These are phyloP conservation scores for Atethmia centrago DNA, from an alignment of 2,888 invertebrate species.

Conservation along the genomic window DNA sequence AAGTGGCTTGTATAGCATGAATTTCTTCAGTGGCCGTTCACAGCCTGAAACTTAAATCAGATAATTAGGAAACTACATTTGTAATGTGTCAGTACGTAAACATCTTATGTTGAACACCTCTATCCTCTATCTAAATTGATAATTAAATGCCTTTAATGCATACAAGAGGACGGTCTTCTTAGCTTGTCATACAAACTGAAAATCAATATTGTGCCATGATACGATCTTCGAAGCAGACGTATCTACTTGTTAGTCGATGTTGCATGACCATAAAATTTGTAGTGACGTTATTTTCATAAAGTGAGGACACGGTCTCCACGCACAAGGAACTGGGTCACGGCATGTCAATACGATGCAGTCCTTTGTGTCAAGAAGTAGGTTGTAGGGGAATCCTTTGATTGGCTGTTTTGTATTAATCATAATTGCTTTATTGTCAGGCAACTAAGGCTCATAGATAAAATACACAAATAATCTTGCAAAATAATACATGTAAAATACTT, in stretches of 20 bases:
- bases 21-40: not conserved
- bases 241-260: slow-evolving; percentile 44
- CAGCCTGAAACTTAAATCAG: not conserved
- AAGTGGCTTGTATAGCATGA: too few relatives aligned
- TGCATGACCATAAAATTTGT: slow-evolving; percentile 55
- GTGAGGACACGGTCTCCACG: slow-evolving; percentile 35
- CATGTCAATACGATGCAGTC: slow-evolving; percentile 38
- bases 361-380: slow-evolving; percentile 35
- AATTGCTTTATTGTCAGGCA: too few relatives aligned
- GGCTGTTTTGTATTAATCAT: not conserved
- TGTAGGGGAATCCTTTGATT: slow-evolving; percentile 20
- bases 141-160: slow-evolving; percentile 3
- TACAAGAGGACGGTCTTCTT: slow-evolving; percentile 11
- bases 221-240: slow-evolving; percentile 48
- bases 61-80: not conserved
- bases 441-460: too few relatives aligned
- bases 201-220: slow-evolving; percentile 50
- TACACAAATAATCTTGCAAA: too few relatives aligned
- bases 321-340: slow-evolving; percentile 52
- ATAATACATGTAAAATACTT: too few relatives aligned
- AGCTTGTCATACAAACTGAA: slow-evolving; percentile 37
- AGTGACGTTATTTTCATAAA: slow-evolving; percentile 56
- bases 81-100: not conserved
- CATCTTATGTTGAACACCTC: not conserved
- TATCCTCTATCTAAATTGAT: not conserved